Evolutionary conservation across 2,888 invertebrate genomes (phyloP).

Genomic region (Ophioninae sp.): DNA sequence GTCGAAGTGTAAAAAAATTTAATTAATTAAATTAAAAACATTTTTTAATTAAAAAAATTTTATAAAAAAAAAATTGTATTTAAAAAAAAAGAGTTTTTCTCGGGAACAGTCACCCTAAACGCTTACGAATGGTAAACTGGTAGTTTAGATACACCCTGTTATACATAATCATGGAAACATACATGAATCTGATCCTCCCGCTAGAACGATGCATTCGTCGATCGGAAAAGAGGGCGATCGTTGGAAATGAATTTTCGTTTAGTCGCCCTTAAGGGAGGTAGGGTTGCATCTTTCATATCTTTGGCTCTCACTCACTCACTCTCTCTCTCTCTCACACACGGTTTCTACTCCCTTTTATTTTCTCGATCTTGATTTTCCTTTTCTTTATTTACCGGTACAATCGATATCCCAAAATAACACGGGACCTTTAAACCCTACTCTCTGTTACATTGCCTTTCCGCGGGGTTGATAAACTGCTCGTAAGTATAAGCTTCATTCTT

Average conservation of each 20-base stretch:
- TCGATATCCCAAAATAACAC: slow-evolving; percentile 40
- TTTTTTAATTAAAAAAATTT: too few relatives aligned
- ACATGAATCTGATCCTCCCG: slow-evolving; percentile 52
- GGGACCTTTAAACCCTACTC: background rate
- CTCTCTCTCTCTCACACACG: background rate
- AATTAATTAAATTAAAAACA: too few relatives aligned
- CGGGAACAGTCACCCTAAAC: too few relatives aligned
- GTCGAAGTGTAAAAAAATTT: too few relatives aligned
- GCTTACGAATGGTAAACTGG: too few relatives aligned
- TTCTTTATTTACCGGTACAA: slow-evolving; percentile 17
- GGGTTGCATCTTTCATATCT: background rate
- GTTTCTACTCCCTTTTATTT: slow-evolving; percentile 31
- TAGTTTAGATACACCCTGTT: slow-evolving; percentile 8
- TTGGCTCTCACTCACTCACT: background rate
- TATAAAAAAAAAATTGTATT: too few relatives aligned
- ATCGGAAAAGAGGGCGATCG: slow-evolving; percentile 38
- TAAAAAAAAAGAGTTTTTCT: too few relatives aligned
- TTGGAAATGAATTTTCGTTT: slow-evolving; percentile 49
- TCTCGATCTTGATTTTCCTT: slow-evolving; percentile 26
- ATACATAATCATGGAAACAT: slow-evolving; percentile 19
- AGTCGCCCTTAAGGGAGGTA: slow-evolving; percentile 16
- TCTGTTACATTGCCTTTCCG: too few relatives aligned
- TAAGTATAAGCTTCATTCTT: too few relatives aligned
- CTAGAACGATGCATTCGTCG: slow-evolving; percentile 31
- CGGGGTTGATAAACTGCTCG: too few relatives aligned